Evolutionary conservation across 1,140 invertebrate species (phyloP), one percentile per base, ranked within the genome.

Genomic region (Heliconius hermathena): DNA sequence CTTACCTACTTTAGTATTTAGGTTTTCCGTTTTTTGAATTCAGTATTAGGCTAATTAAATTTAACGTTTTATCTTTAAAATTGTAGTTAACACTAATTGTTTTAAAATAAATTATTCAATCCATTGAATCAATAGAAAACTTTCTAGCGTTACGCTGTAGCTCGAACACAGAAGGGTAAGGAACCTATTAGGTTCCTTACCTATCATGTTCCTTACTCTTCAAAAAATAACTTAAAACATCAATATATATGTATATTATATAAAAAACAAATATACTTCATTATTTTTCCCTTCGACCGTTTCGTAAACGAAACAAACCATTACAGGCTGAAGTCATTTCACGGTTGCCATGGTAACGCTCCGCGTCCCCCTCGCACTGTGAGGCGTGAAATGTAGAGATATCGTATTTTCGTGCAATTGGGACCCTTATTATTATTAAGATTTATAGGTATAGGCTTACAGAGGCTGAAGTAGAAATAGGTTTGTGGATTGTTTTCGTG

Each of bases 351-450:
- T 80, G 54, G 71, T 57, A 71, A 80, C 79, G 71, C 36, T 57
- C 41, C 20, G 52, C 33, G 54, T 77, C 60, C 79, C 79, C 75
- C 71, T 77, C 71, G 38, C 72, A 71, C 26, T 26, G 26, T 26
- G 26, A 26, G 26, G 26, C 71, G n/a, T 80, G 74, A 76, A 80
- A 60, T 73, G 73, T 76, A 57, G 66, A 80, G 74, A 73, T 76
- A 73, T 54, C 73, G 71, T 72, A 49, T 77, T 70, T 76, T 57
- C 38, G 70, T 75, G 76, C 80, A 71, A 81, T 78, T 78, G 52
- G 18, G 57, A 73, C 70, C 80, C 76, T 78, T 81, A 77, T 78
- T 72, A 73, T 73, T 71, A 78, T 71, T 66, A 81, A 73, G 54
- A 79, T 79, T 76, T 79, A 74, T 74, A 46, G 41, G 0, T 46